Evolutionary conservation across 2,797 vertebrate genomes (phyloP).

Genomic region (Sciurus vulgaris): DNA sequence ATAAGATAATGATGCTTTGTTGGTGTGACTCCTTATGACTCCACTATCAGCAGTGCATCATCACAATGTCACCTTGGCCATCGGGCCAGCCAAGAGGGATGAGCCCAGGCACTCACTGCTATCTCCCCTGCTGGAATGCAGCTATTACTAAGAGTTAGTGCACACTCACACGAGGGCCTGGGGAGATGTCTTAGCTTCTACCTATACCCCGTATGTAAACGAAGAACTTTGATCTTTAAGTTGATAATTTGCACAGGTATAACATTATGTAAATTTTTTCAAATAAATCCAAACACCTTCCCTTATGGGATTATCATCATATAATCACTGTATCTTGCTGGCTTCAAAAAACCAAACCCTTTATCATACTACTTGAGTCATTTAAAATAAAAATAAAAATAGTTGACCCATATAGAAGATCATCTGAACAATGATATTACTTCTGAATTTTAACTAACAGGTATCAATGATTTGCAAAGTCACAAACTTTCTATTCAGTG

Average conservation of each 20-base stretch:
- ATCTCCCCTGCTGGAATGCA: constrained; percentile 24
- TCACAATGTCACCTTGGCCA: constrained; percentile 56
- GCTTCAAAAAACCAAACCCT: constrained; percentile 42
- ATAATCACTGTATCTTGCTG: constrained; percentile 50
- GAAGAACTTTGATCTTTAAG: constrained; percentile 59
- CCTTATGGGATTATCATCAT: constrained; percentile 14
- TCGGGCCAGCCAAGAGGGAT: constrained; percentile 4
- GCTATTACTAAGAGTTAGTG: constrained; percentile 57
- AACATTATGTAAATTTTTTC: constrained; percentile 11
- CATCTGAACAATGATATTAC: constrained; percentile 34
- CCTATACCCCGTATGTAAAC: neutral
- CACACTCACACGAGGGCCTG: neutral
- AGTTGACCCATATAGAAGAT: neutral
- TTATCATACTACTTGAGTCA: constrained; percentile 39
- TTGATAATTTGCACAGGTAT: constrained; percentile 1
- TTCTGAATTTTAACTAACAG: constrained; percentile 64
- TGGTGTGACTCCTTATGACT: neutral
- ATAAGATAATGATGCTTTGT: neutral
- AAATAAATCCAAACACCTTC: neutral
- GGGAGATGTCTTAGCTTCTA: neutral
- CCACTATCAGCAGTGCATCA: neutral
- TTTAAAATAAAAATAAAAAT: constrained; percentile 58
- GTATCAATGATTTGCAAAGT: neutral
- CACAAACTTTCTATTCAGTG: neutral
- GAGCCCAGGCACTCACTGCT: neutral